Conservation (phyloP, 2,113 vertebrate species). For the Aphelocoma coerulescens region DNA sequence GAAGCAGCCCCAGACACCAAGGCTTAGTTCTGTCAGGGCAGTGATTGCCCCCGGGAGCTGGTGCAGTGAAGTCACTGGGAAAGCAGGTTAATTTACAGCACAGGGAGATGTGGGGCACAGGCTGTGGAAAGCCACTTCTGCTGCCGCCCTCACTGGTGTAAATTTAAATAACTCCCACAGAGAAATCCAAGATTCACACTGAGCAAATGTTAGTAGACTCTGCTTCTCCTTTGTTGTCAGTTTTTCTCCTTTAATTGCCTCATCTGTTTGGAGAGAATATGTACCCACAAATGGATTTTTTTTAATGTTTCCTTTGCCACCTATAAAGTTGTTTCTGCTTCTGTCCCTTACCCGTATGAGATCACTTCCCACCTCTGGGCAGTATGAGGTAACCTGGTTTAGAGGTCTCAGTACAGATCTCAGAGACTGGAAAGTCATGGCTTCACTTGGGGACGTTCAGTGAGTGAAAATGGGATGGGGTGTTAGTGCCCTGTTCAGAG, state of each 20-base stretch:
- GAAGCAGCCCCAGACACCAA: constrained; percentile 5
- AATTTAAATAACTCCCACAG: constrained; percentile 58
- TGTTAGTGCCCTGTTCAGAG: not conserved
- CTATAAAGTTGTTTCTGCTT: constrained; percentile 18
- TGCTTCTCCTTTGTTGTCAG: constrained; percentile 10
- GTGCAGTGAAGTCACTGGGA: constrained; percentile 3
- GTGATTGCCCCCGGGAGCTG: not conserved
- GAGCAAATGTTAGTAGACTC: constrained; percentile 43
- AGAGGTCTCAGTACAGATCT: not conserved
- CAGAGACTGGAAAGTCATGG: not conserved
- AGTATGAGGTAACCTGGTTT: not conserved
- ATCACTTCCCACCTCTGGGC: constrained; percentile 34
- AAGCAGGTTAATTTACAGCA: constrained; percentile 41
- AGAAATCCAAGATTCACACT: constrained; percentile 39
- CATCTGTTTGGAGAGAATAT: constrained; percentile 39
- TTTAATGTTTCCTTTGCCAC: constrained; percentile 23
- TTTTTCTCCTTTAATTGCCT: constrained; percentile 49
- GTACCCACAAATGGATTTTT: constrained; percentile 31
- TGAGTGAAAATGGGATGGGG: not conserved
- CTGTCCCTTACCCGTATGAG: not conserved
- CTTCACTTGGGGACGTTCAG: not conserved
- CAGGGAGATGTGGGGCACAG: constrained; percentile 7
- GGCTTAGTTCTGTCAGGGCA: not conserved
- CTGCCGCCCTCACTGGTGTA: constrained; percentile 10
- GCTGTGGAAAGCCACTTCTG: constrained; percentile 29